Percentiles rank a stretch among this genome's conserved stretches.
Conservation (phyloP, 2,113 vertebrate genomes). For the Neodon shergylaensis region DNA sequence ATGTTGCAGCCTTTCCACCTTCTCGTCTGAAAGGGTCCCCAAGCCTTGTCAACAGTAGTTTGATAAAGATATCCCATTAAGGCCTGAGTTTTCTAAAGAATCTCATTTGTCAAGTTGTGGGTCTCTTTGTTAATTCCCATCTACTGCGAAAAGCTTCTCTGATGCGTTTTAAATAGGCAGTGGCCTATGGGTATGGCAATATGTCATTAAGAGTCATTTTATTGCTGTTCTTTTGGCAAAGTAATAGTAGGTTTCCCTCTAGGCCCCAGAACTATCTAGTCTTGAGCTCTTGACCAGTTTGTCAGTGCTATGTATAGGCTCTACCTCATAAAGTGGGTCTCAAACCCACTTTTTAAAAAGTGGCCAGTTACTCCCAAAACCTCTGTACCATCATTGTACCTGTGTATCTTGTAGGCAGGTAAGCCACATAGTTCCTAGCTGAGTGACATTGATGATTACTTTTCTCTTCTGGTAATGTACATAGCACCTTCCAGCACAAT, state of each 20-base stretch:
- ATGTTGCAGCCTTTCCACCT: neutral
- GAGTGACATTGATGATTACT: neutral
- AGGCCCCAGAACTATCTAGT: neutral
- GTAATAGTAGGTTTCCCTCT: neutral
- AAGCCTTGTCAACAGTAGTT: too few species aligned
- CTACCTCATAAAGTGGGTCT: neutral
- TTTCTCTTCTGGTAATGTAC: neutral
- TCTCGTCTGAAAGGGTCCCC: neutral
- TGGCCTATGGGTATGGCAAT: neutral
- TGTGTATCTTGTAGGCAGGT: neutral
- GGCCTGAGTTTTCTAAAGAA: neutral
- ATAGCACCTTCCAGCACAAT: neutral
- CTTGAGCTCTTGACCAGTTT: neutral
- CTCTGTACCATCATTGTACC: too few species aligned
- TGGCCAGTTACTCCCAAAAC: neutral
- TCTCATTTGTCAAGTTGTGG: neutral
- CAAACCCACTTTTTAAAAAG: neutral
- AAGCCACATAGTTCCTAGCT: neutral
- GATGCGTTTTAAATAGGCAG: neutral
- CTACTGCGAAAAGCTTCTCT: neutral
- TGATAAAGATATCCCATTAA: neutral
- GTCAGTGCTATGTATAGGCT: neutral
- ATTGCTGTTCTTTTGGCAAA: neutral
- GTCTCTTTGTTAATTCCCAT: neutral
- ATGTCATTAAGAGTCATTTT: neutral